phyloP scores from a whole-genome alignment of 1,140 invertebrate genomes.

The Diorhabda carinulata region DNA sequence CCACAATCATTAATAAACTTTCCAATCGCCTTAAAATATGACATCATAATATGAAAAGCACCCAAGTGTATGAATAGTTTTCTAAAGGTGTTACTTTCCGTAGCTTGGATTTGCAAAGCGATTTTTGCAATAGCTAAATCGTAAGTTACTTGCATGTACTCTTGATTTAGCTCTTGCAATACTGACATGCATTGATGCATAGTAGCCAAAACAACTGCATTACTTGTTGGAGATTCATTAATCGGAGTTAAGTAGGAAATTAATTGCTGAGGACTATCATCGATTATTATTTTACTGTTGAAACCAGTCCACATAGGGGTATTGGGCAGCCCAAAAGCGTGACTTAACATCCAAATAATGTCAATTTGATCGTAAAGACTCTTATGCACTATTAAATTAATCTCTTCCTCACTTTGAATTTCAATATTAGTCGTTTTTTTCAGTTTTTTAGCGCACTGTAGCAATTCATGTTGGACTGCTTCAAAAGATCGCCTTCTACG shows the following conservation, averaged over 20 bases:
- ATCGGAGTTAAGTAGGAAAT: conserved; percentile 37
- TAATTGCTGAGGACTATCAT: conserved; percentile 28
- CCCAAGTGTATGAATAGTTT: too few relatives aligned
- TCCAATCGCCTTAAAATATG: conserved; percentile 48
- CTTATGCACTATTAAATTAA: conserved; percentile 13
- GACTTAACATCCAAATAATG: too few relatives aligned
- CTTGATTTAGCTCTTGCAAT: too few relatives aligned
- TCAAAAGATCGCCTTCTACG: conserved; percentile 20
- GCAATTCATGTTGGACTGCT: conserved; percentile 17
- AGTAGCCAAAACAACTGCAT: conserved; percentile 41
- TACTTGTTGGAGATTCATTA: conserved; percentile 40
- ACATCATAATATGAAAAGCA: too few relatives aligned
- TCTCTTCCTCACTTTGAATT: conserved; percentile 5
- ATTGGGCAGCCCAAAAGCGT: conserved; percentile 23
- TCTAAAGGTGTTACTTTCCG: not conserved
- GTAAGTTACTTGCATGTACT: too few relatives aligned
- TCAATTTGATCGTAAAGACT: too few relatives aligned
- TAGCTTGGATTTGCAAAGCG: conserved; percentile 47
- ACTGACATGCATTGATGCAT: conserved; percentile 23
- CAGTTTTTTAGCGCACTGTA: not conserved
- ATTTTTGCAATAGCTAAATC: conserved; percentile 41
- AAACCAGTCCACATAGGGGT: conserved; percentile 30
- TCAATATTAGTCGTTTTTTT: conserved; percentile 13
- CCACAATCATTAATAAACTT: conserved; percentile 49
- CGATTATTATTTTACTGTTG: conserved; percentile 14